These are phyloP conservation scores for Diplogasteroides magnus DNA, from an alignment of 1,140 invertebrate species.

Conservation along the genomic window DNA sequence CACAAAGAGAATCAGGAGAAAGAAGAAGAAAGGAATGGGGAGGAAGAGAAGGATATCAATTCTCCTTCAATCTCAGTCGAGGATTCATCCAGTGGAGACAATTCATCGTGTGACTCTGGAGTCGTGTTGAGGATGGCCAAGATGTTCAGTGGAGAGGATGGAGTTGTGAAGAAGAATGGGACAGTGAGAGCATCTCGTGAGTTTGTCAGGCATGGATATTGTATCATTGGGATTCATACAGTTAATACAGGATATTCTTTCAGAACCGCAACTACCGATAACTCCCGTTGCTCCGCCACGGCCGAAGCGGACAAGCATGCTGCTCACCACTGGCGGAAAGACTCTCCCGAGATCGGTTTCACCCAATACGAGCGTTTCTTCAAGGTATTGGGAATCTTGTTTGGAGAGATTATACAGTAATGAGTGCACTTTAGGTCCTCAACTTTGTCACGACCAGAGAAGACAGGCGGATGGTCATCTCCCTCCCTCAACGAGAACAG, in stretches of 20 bases:
- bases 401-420: too few species aligned
- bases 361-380: too few species aligned
- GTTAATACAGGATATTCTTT: not conserved
- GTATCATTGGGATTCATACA: not conserved
- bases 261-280: not conserved
- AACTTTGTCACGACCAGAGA: too few species aligned
- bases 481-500: too few species aligned
- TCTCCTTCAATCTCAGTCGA: not conserved
- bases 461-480: too few species aligned
- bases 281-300: conserved; percentile 13
- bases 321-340: not conserved
- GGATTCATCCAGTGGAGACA: not conserved
- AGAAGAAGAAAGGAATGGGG: too few species aligned
- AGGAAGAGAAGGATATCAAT: too few species aligned
- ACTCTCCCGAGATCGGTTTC: too few species aligned
- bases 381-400: too few species aligned
- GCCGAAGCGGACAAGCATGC: conserved; percentile 9
- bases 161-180: not conserved
- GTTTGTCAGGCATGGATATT: too few species aligned
- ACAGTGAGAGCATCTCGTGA: not conserved
- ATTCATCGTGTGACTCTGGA: not conserved
- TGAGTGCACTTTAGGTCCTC: too few species aligned
- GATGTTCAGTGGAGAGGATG: not conserved
- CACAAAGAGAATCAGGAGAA: too few species aligned
- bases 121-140: not conserved